Conservation (phyloP, 1,140 invertebrate species). For the Drosophila auraria region DNA sequence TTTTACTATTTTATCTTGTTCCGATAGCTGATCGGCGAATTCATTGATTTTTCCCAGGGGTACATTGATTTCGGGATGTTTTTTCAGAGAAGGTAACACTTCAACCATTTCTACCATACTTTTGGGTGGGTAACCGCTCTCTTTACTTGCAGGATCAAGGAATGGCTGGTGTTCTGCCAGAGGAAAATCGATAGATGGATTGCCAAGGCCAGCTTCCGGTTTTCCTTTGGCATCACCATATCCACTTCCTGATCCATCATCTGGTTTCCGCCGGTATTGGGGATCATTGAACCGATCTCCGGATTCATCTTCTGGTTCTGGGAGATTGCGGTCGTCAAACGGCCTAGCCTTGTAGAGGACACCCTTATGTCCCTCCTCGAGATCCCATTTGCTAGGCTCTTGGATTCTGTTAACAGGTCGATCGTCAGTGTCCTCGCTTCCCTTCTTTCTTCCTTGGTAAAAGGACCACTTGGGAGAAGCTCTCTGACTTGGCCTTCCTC, state of each 20-base stretch:
- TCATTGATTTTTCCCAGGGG: neutral
- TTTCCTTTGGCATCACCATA: conserved; percentile 9
- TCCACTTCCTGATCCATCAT: neutral
- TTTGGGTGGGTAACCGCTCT: neutral
- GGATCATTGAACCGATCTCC: neutral
- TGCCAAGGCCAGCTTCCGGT: neutral
- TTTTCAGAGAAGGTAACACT: no score
- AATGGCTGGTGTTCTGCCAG: neutral
- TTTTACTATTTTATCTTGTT: neutral
- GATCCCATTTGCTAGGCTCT: neutral
- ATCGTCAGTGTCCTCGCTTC: neutral
- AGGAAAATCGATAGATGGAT: conserved; percentile 13
- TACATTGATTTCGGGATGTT: neutral
- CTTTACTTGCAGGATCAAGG: neutral
- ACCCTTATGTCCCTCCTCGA: neutral
- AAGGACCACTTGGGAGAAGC: conserved; percentile 1
- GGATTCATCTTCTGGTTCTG: neutral
- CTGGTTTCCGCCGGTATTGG: no score
- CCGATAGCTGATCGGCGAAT: neutral
- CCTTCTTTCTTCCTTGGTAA: neutral
- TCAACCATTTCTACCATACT: no score
- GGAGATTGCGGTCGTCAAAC: neutral
- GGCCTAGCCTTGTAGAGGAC: neutral
- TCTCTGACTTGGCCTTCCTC: no score
- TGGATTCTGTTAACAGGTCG: neutral